A percentile compares a stretch with the other conserved stretches of the same genome.
Conservation (phyloP, 2,888 invertebrate genomes). For the Aradus depressus region DNA sequence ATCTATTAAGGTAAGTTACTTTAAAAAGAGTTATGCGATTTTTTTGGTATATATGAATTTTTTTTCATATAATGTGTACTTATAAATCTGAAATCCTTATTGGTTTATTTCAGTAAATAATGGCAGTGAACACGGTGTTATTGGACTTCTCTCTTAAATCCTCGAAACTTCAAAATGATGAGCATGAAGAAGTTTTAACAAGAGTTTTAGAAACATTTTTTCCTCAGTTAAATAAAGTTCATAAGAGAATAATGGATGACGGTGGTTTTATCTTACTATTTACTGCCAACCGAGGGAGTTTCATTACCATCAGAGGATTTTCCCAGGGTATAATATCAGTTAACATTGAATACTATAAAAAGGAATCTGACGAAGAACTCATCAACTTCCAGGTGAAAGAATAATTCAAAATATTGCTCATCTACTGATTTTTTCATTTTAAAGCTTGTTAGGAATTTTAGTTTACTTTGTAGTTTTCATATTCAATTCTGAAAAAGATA, state of each 20-base stretch:
- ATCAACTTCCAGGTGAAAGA: constrained; percentile 60
- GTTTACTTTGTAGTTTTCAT: too few relatives aligned
- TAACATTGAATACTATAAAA: constrained; percentile 72
- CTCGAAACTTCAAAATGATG: constrained; percentile 52
- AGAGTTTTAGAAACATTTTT: constrained; percentile 60
- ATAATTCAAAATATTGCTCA: background rate
- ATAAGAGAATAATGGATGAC: constrained; percentile 51
- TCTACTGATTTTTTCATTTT: constrained; percentile 20
- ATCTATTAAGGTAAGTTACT: too few relatives aligned
- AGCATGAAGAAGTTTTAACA: constrained; percentile 54
- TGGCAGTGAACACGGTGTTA: constrained; percentile 69
- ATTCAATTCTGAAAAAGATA: too few relatives aligned
- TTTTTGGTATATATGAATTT: too few relatives aligned
- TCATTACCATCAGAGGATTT: constrained; percentile 61
- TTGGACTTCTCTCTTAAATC: constrained; percentile 69
- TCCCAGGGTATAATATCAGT: constrained; percentile 65
- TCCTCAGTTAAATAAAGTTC: constrained; percentile 54
- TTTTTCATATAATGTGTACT: too few relatives aligned
- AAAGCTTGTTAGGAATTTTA: too few relatives aligned
- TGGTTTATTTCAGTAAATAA: constrained; percentile 35
- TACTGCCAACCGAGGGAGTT: constrained; percentile 56
- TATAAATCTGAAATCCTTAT: too few relatives aligned
- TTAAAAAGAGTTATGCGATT: too few relatives aligned
- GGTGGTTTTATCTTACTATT: constrained; percentile 59
- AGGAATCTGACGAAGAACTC: constrained; percentile 58